phyloP scores from a whole-genome alignment of 2,888 invertebrate species.

The Xestobium rufovillosum region DNA sequence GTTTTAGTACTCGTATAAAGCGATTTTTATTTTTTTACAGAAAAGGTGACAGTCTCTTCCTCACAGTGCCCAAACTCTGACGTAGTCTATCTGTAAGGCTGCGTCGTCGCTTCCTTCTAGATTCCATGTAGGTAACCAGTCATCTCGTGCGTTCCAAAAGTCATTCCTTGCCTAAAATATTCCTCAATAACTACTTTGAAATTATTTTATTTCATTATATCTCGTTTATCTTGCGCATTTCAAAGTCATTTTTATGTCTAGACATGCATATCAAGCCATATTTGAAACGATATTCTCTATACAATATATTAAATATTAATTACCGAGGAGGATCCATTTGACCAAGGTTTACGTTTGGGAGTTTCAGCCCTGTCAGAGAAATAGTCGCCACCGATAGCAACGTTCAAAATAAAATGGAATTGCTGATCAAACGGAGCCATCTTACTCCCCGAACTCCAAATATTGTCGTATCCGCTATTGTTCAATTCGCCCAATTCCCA shows the following conservation, averaged over 20 bases:
- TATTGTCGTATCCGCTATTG: conserved; percentile 46
- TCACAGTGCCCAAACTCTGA: conserved; percentile 50
- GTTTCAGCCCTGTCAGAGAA: conserved; percentile 60
- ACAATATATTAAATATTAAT: too few species aligned
- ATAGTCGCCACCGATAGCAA: conserved; percentile 61
- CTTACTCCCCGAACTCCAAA: conserved; percentile 49
- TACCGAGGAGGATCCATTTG: conserved; percentile 38
- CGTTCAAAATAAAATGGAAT: conserved; percentile 58
- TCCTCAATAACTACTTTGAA: too few species aligned
- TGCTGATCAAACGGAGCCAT: conserved; percentile 65
- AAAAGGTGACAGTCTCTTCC: too few species aligned
- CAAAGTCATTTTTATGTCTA: too few species aligned
- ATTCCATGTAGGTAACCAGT: conserved; percentile 56
- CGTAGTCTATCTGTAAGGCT: conserved; percentile 59
- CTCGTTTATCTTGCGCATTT: too few species aligned
- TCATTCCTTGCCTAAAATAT: conserved; percentile 50
- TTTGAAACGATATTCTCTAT: too few species aligned
- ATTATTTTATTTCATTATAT: too few species aligned
- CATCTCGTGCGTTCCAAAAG: conserved; percentile 53
- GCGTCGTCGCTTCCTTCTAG: conserved; percentile 44
- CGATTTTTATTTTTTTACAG: too few species aligned
- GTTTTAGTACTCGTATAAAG: too few species aligned
- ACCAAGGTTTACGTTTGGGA: conserved; percentile 54
- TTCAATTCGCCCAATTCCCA: conserved; percentile 56
- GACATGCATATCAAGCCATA: too few species aligned